These are phyloP conservation scores for Aphelinus atriplicis DNA, from an alignment of 1,140 invertebrate species.

Conservation along the genomic window DNA sequence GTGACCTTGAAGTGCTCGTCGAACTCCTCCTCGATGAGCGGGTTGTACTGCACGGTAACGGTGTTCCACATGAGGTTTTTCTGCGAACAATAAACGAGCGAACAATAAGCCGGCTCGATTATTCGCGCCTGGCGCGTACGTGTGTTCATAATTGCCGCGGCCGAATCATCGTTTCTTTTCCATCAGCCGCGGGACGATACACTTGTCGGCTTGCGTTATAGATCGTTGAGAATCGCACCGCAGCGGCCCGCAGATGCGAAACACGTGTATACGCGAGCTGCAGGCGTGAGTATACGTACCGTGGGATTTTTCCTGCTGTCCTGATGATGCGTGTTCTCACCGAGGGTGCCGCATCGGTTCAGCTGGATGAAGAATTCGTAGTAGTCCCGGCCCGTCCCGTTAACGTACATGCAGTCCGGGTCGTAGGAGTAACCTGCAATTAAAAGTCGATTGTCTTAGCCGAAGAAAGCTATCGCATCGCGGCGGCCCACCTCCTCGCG, in stretches of 20 bases:
- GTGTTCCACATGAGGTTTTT: constrained; percentile 98
- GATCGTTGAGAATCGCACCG: no score
- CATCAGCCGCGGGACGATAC: no score
- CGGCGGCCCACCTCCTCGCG: no score
- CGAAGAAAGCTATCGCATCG: not conserved
- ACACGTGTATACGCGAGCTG: not conserved
- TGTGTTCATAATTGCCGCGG: not conserved
- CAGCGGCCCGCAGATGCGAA: no score
- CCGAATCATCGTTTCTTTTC: no score
- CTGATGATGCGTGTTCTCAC: constrained; percentile 86
- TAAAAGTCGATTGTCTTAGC: constrained; percentile 50
- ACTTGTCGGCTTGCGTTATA: no score
- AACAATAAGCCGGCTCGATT: no score
- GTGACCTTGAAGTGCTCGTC: constrained; percentile 97
- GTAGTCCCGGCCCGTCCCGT: constrained; percentile 88
- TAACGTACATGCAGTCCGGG: constrained; percentile 93
- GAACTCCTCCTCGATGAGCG: constrained; percentile 92
- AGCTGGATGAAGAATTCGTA: constrained; percentile 94
- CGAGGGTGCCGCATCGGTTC: constrained; percentile 90
- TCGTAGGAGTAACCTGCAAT: constrained; percentile 90
- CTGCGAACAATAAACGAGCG: constrained; percentile 60
- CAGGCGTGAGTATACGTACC: constrained; percentile 66
- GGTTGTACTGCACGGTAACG: constrained; percentile 93
- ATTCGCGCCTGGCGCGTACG: not conserved
- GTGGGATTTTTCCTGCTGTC: constrained; percentile 86